Evolutionary conservation across 2,113 vertebrate species (phyloP), one percentile per base, ranked within the genome.

Genomic region (Ariopsis seemanni): DNA sequence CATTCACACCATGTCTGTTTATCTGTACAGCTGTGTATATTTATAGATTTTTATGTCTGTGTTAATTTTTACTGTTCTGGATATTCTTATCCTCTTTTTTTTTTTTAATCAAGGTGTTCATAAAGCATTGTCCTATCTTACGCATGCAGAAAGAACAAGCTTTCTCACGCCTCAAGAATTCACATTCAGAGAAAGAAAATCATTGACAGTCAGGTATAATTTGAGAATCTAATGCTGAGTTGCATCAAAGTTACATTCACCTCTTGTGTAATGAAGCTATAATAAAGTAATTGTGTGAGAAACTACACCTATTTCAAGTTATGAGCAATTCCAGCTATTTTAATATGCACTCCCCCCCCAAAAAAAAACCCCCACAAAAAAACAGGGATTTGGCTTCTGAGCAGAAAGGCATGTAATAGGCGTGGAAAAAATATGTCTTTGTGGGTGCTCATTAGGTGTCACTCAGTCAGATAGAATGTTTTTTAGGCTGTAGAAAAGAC

Each of bases 351-450:
- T 84, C 14, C 77, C 77, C 77, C 42, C 34, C 34, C 34, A 42
- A 42, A 42, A 4, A 42, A 42, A 42, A 42, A 42, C n/a, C n/a
- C n/a, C n/a, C 34, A 1, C 34, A 42, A 80, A 22, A 53, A 53
- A 55, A 79, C 15, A 34, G 10, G 9, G 34, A 62, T 62, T 82
- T 82, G 79, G 30, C 30, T 62, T 82, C 30, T 22, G 58, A 62
- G 57, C 79, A 62, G 10, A 82, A 82, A 82, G 57, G 79, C 79
- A 62, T 62, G 57, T 14, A 62, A 82, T 42, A 62, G 57, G 79
- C 79, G 79, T 80, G 79, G 79, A 34, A 72, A 72, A 69, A 72
- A 84, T 74, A 72, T 84, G 82, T 84, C 65, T 82, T 82, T 82
- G 30, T 62, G 79, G 57, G 79, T 82, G 57, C 79, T 82, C 79